Percentiles rank a stretch among this genome's conserved stretches.
Conservation (phyloP, 1,140 invertebrate species). For the Drosophila asahinai region DNA sequence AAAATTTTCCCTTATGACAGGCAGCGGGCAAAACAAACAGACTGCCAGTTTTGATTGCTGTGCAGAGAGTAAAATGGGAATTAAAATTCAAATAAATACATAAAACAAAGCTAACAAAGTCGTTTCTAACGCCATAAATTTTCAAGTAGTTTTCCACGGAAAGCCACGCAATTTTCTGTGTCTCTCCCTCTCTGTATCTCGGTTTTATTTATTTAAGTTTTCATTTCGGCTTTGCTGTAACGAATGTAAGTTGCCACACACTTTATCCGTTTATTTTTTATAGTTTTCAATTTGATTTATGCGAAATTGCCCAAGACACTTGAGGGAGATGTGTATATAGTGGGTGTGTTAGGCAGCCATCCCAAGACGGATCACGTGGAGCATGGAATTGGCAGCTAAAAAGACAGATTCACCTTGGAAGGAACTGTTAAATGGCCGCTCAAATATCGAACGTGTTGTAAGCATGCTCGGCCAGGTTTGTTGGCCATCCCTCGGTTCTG, state of each 20-base stretch:
- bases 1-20: conserved; percentile 79
- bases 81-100: conserved; percentile 75
- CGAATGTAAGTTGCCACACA: conserved; percentile 65
- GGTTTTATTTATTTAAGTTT: conserved; percentile 59
- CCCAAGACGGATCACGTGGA: conserved; percentile 30
- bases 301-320: conserved; percentile 60
- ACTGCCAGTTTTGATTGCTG: conserved; percentile 53
- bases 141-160: conserved; percentile 77
- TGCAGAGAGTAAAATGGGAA: conserved; percentile 59
- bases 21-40: conserved; percentile 54
- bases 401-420: conserved; percentile 7
- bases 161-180: conserved; percentile 25
- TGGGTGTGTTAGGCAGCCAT: conserved; percentile 36
- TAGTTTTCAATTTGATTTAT: conserved; percentile 78
- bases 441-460: conserved; percentile 41
- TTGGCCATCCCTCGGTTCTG: conserved; percentile 8
- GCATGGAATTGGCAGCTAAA: conserved; percentile 15
- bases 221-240: conserved; percentile 44
- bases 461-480: conserved; percentile 19
- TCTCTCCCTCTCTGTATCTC: background rate
- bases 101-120: conserved; percentile 54
- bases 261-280: conserved; percentile 54
- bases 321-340: background rate
- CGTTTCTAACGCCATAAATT: conserved; percentile 69
- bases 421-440: conserved; percentile 8